Conservation (phyloP, 2,888 invertebrate species). For the Syrphus vitripennis region DNA sequence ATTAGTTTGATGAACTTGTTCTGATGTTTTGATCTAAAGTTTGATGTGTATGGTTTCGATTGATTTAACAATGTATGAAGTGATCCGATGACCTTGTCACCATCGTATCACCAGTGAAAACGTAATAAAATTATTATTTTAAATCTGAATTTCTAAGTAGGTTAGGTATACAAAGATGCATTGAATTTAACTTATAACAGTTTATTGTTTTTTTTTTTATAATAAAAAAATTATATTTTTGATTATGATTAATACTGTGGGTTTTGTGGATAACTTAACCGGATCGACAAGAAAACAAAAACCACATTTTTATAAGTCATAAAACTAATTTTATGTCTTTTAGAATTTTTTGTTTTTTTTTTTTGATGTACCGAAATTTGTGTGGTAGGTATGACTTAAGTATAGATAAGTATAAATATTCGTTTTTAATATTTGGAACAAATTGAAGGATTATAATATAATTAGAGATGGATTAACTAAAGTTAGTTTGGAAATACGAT, state of each 20-base stretch:
- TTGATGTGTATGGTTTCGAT: not conserved
- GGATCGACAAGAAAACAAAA: slow-evolving; percentile 8
- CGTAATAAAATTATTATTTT: slow-evolving; percentile 22
- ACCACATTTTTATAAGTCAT: not conserved
- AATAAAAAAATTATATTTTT: not conserved
- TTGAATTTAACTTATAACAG: slow-evolving; percentile 1
- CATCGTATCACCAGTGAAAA: slow-evolving; percentile 1
- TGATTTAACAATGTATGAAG: not conserved
- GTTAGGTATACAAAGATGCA: too few species aligned
- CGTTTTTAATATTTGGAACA: not conserved
- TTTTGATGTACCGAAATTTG: not conserved
- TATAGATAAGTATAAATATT: not conserved
- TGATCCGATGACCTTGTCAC: slow-evolving; percentile 58
- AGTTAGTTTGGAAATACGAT: too few species aligned
- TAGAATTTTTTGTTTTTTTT: not conserved
- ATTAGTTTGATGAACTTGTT: slow-evolving; percentile 62
- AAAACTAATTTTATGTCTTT: not conserved
- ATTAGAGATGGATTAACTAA: not conserved
- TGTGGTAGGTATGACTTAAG: not conserved
- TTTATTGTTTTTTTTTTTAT: not conserved
- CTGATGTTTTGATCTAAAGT: slow-evolving; percentile 9
- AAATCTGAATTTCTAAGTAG: slow-evolving; percentile 17
- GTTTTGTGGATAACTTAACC: not conserved
- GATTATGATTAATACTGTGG: slow-evolving; percentile 9
- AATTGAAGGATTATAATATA: not conserved